Conservation (phyloP, 2,888 invertebrate genomes). For the Volucella bombylans region DNA sequence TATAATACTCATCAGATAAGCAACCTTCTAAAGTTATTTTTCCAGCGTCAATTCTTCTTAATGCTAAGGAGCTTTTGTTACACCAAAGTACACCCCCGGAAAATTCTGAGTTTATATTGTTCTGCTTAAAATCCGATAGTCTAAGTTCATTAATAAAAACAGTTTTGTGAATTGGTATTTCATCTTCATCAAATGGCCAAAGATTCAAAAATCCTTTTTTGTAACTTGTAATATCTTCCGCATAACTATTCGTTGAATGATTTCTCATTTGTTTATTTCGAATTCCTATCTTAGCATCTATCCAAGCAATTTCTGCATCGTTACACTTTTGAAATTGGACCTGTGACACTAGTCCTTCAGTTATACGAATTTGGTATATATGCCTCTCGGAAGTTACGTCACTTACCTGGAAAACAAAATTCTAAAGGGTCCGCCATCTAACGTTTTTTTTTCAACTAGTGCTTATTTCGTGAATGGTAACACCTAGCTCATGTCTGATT, state of each 20-base stretch:
- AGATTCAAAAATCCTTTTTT: constrained; percentile 87
- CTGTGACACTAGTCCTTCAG: constrained; percentile 94
- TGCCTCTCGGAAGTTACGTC: constrained; percentile 99
- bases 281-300: constrained; percentile 90
- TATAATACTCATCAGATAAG: constrained; percentile 96
- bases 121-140: constrained; percentile 94
- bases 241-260: neutral
- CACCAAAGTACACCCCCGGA: constrained; percentile 96
- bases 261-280: constrained; percentile 84
- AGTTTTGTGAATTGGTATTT: constrained; percentile 88
- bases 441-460: too few species aligned
- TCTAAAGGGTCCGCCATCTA: too few species aligned
- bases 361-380: constrained; percentile 97
- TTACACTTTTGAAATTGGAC: constrained; percentile 92
- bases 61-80: constrained; percentile 94
- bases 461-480: too few species aligned
- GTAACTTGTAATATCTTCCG: constrained; percentile 77
- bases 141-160: constrained; percentile 96
- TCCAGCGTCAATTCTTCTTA: constrained; percentile 94
- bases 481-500: too few species aligned
- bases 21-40: constrained; percentile 96
- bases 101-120: constrained; percentile 92
- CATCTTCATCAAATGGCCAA: constrained; percentile 85
- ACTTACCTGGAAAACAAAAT: constrained; percentile 82
- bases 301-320: constrained; percentile 98